Conservation (phyloP, 2,888 invertebrate genomes). For the Anarsia innoxiella region DNA sequence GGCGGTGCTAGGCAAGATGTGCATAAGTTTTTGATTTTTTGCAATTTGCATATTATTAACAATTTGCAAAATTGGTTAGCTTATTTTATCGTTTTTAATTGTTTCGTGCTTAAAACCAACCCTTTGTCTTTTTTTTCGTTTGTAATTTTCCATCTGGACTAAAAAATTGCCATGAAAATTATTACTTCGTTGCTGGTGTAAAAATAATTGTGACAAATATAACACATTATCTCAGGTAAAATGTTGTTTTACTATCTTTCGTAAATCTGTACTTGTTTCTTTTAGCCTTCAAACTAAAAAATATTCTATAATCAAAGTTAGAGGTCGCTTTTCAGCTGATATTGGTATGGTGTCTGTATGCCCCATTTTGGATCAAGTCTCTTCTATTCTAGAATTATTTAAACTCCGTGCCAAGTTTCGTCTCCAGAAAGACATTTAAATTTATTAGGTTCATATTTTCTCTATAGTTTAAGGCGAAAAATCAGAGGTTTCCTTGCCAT, state of each 20-base stretch:
- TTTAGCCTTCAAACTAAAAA: no score
- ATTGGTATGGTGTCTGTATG: conserved; percentile 30
- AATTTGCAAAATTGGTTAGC: conserved; percentile 40
- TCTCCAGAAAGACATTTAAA: no score
- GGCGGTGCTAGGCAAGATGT: conserved; percentile 73
- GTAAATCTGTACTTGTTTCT: neutral
- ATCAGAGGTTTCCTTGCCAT: no score
- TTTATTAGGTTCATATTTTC: neutral
- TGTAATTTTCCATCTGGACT: conserved; percentile 34
- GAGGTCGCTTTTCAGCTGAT: no score
- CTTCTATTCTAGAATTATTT: conserved; percentile 50
- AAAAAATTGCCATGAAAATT: conserved; percentile 66
- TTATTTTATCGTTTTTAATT: conserved; percentile 29
- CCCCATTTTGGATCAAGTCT: conserved; percentile 62
- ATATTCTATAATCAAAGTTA: no score
- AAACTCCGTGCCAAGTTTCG: conserved; percentile 22
- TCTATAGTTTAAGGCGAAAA: no score
- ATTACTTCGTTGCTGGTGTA: conserved; percentile 69
- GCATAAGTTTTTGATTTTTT: conserved; percentile 63
- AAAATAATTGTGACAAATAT: conserved; percentile 73
- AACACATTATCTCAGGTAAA: conserved; percentile 63
- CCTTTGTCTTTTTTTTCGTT: neutral
- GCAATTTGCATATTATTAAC: conserved; percentile 49
- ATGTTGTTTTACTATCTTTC: conserved; percentile 37
- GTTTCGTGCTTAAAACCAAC: conserved; percentile 27